Conservation (phyloP, 2,888 invertebrate genomes). For the Tanaodytes sp. region DNA sequence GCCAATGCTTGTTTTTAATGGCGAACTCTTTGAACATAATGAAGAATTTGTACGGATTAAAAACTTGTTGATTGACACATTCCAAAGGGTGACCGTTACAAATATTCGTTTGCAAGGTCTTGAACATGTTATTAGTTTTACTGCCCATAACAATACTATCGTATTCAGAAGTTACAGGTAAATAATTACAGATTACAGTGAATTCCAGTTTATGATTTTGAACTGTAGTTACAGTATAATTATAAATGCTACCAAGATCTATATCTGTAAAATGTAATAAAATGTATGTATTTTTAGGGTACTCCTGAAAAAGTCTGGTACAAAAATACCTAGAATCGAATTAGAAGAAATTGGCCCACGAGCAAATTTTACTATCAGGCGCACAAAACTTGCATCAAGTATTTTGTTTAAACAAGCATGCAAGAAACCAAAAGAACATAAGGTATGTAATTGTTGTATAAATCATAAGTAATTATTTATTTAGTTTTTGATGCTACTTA, state of each 20-base stretch:
- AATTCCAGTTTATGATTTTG: too few species aligned
- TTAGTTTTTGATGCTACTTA: too few species aligned
- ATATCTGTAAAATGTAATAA: too few species aligned
- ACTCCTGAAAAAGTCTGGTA: slow-evolving; percentile 91
- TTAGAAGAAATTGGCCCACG: slow-evolving; percentile 95
- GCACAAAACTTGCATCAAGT: slow-evolving; percentile 91
- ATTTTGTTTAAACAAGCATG: slow-evolving; percentile 89
- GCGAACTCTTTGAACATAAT: slow-evolving; percentile 89
- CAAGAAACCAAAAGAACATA: slow-evolving; percentile 85
- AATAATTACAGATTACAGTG: too few species aligned
- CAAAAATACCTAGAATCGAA: slow-evolving; percentile 90
- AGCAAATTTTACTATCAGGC: slow-evolving; percentile 87
- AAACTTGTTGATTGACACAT: slow-evolving; percentile 92
- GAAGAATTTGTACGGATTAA: slow-evolving; percentile 87
- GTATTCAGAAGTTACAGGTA: slow-evolving; percentile 82
- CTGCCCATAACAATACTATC: slow-evolving; percentile 86
- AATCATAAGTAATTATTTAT: too few species aligned
- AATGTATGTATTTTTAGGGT: slow-evolving; percentile 76
- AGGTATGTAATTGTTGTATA: slow-evolving; percentile 68
- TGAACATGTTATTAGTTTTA: slow-evolving; percentile 94
- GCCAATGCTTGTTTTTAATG: slow-evolving; percentile 93
- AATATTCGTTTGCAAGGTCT: slow-evolving; percentile 92
- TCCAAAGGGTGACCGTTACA: slow-evolving; percentile 86
- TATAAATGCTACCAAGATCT: too few species aligned
- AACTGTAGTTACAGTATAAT: too few species aligned